Base-by-base conservation (phyloP, 2,888 invertebrate species). In the Mongoloraphidia duomilia region DNA sequence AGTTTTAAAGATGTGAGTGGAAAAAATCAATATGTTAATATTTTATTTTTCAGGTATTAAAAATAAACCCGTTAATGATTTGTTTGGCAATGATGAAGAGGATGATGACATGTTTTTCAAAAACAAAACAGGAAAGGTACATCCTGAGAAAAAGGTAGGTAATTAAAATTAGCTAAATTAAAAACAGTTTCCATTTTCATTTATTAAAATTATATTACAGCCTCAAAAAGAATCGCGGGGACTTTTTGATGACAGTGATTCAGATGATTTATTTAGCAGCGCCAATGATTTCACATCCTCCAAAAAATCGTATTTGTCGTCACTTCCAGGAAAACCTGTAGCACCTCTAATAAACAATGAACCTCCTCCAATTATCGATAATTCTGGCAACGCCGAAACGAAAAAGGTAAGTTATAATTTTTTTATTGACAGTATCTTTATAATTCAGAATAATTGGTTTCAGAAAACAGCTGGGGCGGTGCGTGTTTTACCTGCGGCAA, bases 401-500 rank as follows among this genome's bases (percentile, higher is more conserved):
- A 41, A 49, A 41, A 54, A 52, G 49, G 52, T 42, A 48, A 47
- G 34, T 26, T 26, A 1, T 5, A 1, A 26, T 17, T 3, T 3
- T 26, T 26, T 3, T 26, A 6, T 6, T 6, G 26, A 26, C 26
- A 6, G 26, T 26, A 26, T 26, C 26, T 26, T 26, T 26, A 6
- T 26, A 6, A 26, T 26, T 26, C 6, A 26, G 6, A 26, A 26
- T 26, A 26, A 26, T 26, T 26, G 26, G 51, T 63, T 64, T 44
- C 65, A 82, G 80, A 79, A 77, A 69, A 77, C 78, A 8, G 59
- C 72, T 5, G 79, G 78, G 2, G 80, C 75, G 2, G 73, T 77
- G 44, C 74, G 79, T 9, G 61, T 79, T 39, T 75, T 79, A 55
- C 78, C 76, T 9, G 6, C 13, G 11, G 14, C 17, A 35, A 33